Base-by-base conservation (phyloP, 1,140 invertebrate species). In the Oscheius sp. region DNA sequence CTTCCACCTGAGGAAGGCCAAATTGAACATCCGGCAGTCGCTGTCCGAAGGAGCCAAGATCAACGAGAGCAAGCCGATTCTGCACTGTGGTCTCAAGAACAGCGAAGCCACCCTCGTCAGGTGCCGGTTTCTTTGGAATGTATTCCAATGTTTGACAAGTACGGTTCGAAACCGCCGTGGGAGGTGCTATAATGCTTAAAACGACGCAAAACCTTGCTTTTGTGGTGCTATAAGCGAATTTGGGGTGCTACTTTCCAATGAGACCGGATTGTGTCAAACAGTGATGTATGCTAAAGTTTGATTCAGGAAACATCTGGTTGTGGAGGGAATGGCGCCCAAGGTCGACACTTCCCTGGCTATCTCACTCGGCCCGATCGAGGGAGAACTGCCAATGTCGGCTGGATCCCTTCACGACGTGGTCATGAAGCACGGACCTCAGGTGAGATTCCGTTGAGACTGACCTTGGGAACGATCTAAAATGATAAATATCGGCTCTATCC, bases 311-410 rank as follows among this genome's bases (percentile, higher is more conserved):
- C 35, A 71, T 15, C 59, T 28, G 59, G 29, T 23, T 64, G 28
- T 29, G 26, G 58, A 10, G 28, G 42, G 36, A 49, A 42, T 58
- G 29, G 26, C 28, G 42, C 46, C 32, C 15, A 49, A 52, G 36
- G 29, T 55, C 52, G 13, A 73, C 55, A 70, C 42, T 35, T 42
- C 18, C 23, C 34, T 77, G 46, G 31, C 38, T 10, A 29, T 69
- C 29, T 29, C 28, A 3, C 62, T 80, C 13, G 79, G 77, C n/a
- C 74, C 73, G 18, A 64, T 81, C 7, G 76, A 81, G 31, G 78
- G 79, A n/a, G 79, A 78, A 31, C 73, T 82, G 42, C 80, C 80
- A 26, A 82, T 83, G 82, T 74, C 78, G 38, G 80, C 80, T 15
- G 71, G 80, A 64, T 79, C 73, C 1, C 79, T 82, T 46, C 80